Conservation (phyloP, 1,140 invertebrate species). For the Ephestia elutella region DNA sequence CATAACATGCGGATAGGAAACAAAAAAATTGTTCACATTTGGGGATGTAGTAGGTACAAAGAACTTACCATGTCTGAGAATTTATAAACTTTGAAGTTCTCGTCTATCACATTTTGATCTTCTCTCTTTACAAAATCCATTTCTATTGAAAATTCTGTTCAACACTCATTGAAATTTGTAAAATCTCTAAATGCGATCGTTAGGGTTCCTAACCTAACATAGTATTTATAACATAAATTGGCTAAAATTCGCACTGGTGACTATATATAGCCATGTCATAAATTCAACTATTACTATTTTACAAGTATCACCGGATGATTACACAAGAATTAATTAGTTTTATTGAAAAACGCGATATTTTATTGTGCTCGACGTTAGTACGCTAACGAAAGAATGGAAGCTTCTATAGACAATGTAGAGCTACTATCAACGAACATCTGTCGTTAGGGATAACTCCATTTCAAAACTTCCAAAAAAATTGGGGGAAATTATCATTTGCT, state of each 20-base stretch:
- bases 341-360: conserved; percentile 39
- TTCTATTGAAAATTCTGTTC: conserved; percentile 13
- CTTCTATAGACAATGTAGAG: conserved; percentile 48
- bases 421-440: conserved; percentile 39
- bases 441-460: conserved; percentile 16
- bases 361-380: conserved; percentile 38
- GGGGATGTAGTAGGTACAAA: conserved; percentile 6
- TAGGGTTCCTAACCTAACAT: conserved; percentile 46
- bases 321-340: conserved; percentile 39
- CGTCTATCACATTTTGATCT: conserved; percentile 51
- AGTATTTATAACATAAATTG: conserved; percentile 33
- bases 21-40: no score
- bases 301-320: conserved; percentile 42
- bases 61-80: conserved; percentile 54
- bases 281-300: conserved; percentile 26
- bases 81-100: conserved; percentile 46
- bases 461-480: not conserved
- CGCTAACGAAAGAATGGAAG: conserved; percentile 57
- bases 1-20: no score
- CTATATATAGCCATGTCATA: conserved; percentile 2
- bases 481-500: not conserved
- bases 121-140: conserved; percentile 68
- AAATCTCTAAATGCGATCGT: conserved; percentile 30
- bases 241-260: conserved; percentile 22
- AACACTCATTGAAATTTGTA: not conserved